Percentiles rank a stretch among this genome's conserved stretches.
Conservation (phyloP, 2,113 vertebrate species). For the Cepphus grylle region DNA sequence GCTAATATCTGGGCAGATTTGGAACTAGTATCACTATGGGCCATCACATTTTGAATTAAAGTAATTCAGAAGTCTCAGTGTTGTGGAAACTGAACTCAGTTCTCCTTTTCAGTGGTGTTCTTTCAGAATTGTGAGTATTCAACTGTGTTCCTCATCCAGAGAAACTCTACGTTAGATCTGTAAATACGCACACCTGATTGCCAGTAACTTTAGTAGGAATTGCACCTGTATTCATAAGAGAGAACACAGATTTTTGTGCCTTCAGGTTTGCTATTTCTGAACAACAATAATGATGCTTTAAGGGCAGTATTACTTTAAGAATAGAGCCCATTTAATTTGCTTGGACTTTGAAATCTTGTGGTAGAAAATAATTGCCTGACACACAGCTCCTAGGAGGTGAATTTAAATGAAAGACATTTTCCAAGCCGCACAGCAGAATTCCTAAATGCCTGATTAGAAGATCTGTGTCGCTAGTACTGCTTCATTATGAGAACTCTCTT, state of each 20-base stretch:
- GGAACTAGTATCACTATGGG: background rate
- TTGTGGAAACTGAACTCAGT: background rate
- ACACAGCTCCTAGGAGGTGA: conserved; percentile 57
- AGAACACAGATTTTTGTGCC: background rate
- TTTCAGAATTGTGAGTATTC: background rate
- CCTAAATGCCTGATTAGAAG: conserved; percentile 70
- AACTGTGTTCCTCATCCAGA: background rate
- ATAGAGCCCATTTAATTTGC: conserved; percentile 57
- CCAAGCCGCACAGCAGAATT: conserved; percentile 66
- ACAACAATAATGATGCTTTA: conserved; percentile 29
- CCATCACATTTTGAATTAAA: background rate
- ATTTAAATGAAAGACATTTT: conserved; percentile 73
- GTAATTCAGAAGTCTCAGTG: background rate
- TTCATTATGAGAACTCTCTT: conserved; percentile 62
- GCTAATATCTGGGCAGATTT: background rate
- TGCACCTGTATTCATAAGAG: background rate
- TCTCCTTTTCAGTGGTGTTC: background rate
- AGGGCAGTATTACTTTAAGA: conserved; percentile 54
- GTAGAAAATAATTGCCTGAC: conserved; percentile 68
- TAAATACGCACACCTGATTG: conserved; percentile 19
- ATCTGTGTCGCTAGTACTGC: conserved; percentile 54
- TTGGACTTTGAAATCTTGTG: conserved; percentile 62
- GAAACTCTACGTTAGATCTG: background rate
- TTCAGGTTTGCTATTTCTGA: conserved; percentile 25
- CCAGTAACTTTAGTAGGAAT: background rate